These are phyloP conservation scores for Morone chrysops DNA, from an alignment of 2,113 vertebrate genomes.

Conservation along the genomic window DNA sequence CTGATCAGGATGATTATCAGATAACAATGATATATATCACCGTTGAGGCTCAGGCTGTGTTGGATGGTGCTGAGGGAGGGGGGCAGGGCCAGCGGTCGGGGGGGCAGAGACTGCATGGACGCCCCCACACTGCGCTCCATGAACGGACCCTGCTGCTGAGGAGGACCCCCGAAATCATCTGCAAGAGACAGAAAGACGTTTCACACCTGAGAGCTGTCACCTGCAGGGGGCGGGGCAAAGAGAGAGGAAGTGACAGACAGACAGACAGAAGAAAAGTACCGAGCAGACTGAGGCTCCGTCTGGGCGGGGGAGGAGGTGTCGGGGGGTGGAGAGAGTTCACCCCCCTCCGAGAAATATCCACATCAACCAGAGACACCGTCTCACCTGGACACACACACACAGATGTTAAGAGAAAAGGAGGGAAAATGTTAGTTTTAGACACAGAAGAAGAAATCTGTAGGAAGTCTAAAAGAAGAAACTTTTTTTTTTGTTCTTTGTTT, in stretches of 20 bases:
- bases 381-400: slow-evolving; percentile 85
- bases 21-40: not conserved
- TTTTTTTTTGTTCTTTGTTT: too few relatives aligned
- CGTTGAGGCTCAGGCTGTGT: slow-evolving; percentile 84
- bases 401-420: not conserved
- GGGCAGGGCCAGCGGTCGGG: slow-evolving; percentile 87
- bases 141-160: slow-evolving; percentile 85
- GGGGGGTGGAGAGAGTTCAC: slow-evolving; percentile 90
- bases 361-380: slow-evolving; percentile 94
- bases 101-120: slow-evolving; percentile 92
- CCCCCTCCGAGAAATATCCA: slow-evolving; percentile 92
- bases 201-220: not conserved
- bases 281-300: slow-evolving; percentile 94
- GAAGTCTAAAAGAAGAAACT: too few relatives aligned
- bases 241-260: slow-evolving; percentile 5
- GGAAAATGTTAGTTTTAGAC: too few relatives aligned
- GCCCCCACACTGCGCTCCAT: slow-evolving; percentile 87
- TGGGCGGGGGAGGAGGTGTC: slow-evolving; percentile 92
- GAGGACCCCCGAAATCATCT: slow-evolving; percentile 91
- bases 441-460: too few relatives aligned
- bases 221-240: not conserved
- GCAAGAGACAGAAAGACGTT: slow-evolving; percentile 4
- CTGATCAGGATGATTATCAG: too few relatives aligned
- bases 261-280: slow-evolving; percentile 80
- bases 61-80: slow-evolving; percentile 90